Base-by-base conservation (phyloP, 1,140 invertebrate genomes). In the Campodea augens region DNA sequence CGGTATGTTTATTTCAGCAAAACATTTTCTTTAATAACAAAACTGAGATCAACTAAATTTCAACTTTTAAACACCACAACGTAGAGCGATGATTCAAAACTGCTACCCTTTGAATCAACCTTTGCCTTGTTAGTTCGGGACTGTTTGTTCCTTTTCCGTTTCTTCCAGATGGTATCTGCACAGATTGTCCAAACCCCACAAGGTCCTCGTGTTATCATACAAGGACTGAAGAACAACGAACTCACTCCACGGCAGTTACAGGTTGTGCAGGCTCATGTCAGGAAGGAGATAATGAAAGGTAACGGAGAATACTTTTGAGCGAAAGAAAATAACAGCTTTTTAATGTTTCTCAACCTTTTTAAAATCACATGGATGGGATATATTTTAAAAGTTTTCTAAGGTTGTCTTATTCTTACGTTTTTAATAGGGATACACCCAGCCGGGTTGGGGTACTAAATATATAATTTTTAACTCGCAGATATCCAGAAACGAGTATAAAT, bases 21-120 rank as follows among this genome's bases (percentile, higher is more conserved):
- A 81, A 81, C n/a, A 86, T 81, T 0, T 69, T 84, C 1, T 82
- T 86, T n/a, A 85, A 83, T 61, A 81, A 80, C 50, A 81, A 84
- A 0, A 85, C 81, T 1, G 82, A 81, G 1, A 72, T 27, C n/a
- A 39, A 7, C 5, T 38, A 47, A 47, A 49, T 52, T 29, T 44
- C 41, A 40, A 37, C 3, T 49, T 24, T 36, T 46, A 24, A 15
- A 43, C 10, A 40, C 12, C 25, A 39, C 37, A 0, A 15, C 12
- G 19, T 12, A 20, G 13, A 32, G 25, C 13, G 18, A 38, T 39
- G 22, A 46, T 36, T 27, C 24, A 21, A 38, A 36, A n/a, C 37
- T 44, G 5, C 41, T 20, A 38, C 45, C 41, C 2, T 49, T 25
- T 42, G 12, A 5, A 22, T 5, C 21, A 4, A 22, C 23, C 27